These are phyloP conservation scores for Polypterus senegalus DNA, from an alignment of 2,113 vertebrate genomes.

Conservation along the genomic window DNA sequence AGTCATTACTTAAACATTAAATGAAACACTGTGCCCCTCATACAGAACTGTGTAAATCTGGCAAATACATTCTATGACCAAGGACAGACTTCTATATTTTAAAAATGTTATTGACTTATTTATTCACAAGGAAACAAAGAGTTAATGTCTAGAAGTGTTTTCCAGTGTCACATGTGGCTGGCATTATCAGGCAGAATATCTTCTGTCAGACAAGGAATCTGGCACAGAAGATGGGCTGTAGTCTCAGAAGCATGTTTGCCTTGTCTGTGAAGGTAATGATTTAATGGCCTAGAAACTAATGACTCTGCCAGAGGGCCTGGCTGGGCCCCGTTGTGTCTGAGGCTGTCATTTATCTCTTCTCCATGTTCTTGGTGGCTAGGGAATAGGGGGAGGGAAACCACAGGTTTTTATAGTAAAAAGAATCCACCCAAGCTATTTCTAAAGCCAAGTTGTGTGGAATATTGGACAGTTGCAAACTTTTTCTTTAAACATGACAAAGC, in stretches of 20 bases:
- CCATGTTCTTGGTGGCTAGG: constrained; percentile 21
- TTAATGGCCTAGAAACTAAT: constrained; percentile 54
- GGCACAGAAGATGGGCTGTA: constrained; percentile 17
- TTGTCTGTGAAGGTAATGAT: constrained; percentile 55
- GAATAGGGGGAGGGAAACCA: constrained; percentile 43
- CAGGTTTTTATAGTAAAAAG: constrained; percentile 46
- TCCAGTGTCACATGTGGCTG: constrained; percentile 6
- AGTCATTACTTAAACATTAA: no score
- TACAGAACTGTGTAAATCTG: no score
- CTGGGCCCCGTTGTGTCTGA: constrained; percentile 43
- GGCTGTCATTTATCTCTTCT: constrained; percentile 46
- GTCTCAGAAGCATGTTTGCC: constrained; percentile 44
- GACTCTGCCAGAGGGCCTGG: constrained; percentile 56
- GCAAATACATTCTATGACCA: no score
- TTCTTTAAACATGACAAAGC: constrained; percentile 37
- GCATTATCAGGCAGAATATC: constrained; percentile 17
- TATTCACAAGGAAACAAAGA: constrained; percentile 3
- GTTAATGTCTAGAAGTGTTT: constrained; percentile 14
- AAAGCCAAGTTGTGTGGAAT: constrained; percentile 44
- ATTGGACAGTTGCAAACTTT: constrained; percentile 41
- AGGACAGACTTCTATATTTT: no score
- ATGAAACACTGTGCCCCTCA: no score
- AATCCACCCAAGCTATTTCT: constrained; percentile 41
- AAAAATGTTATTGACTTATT: not conserved
- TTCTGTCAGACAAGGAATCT: constrained; percentile 20